Base-by-base conservation (phyloP, 2,888 invertebrate species). In the Margaritifera margaritifera region DNA sequence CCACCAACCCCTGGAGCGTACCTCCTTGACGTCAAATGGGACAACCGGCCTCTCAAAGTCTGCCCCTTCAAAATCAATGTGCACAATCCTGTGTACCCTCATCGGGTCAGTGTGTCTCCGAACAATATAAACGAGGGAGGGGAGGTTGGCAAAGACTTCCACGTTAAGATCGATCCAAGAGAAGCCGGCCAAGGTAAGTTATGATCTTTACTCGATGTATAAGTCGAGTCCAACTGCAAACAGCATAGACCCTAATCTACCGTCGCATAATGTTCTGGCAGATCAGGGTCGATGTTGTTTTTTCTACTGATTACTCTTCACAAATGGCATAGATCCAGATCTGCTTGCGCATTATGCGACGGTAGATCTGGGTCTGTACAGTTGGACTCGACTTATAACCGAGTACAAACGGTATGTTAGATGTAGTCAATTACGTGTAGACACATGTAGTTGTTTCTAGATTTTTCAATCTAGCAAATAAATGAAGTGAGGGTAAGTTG, bases 1-100 rank as follows among this genome's bases (percentile, higher is more conserved):
- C 85, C 85, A 3, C 77, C 60, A 61, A 63, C 77, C 22, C 74
- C 84, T 5, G 86, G 86, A 8, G 84, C 84, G 1, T 84, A 86
- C 68, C 76, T 84, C 6, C 71, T 86, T 5, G 80, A 84, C 62
- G 77, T 84, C 20, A 80, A 79, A 55, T 86, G 86, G 86, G 80
- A 83, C 53, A 76, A 80, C n/a, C 79, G 80, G 31, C 81, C 83
- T 3, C 69, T 86, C 24, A 80, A 79, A 68, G 83, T 83, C 31
- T 84, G 84, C 24, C 86, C 86, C 1, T 84, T 82, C 68, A 86
- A 84, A 53, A 79, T 85, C 42, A 82, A 82, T 61, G 83, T 86
- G 2, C 73, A 80, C 27, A 76, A 72, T 15, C 78, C 82, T 6
- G 80, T 75, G 4, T 75, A 79, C 58, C 82, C 80, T 42, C 72